Conservation (phyloP, 2,888 invertebrate genomes). For the Folsomia manolachei region DNA sequence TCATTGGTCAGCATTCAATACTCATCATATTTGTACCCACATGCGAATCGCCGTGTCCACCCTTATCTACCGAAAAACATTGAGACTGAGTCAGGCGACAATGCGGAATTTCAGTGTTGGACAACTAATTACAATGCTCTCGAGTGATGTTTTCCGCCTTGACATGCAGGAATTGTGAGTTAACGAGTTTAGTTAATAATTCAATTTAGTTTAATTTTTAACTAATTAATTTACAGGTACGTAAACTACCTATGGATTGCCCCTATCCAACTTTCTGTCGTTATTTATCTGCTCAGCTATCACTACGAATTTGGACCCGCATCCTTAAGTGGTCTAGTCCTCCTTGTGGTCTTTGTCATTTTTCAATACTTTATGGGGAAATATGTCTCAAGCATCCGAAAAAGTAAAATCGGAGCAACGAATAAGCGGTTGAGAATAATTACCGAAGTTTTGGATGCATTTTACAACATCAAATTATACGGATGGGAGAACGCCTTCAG, state of each 20-base stretch:
- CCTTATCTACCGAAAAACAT: conserved; percentile 28
- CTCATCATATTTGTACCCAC: conserved; percentile 29
- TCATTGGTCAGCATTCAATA: conserved; percentile 26
- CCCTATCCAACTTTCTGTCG: conserved; percentile 25
- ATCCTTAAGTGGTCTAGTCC: conserved; percentile 24
- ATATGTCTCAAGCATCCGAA: conserved; percentile 13
- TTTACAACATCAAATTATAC: conserved; percentile 34
- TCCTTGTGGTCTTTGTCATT: conserved; percentile 18
- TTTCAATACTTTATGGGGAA: conserved; percentile 23
- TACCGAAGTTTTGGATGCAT: conserved; percentile 26
- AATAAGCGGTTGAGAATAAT: conserved; percentile 25
- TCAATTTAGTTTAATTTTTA: too few species aligned
- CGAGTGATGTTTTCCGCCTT: conserved; percentile 29
- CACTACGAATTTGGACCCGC: conserved; percentile 22
- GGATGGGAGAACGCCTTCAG: conserved; percentile 32
- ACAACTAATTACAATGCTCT: conserved; percentile 30
- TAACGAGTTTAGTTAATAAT: too few species aligned
- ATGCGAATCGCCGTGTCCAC: conserved; percentile 29
- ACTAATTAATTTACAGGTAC: too few species aligned
- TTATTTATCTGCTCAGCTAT: conserved; percentile 24
- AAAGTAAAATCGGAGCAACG: conserved; percentile 21
- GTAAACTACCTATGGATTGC: conserved; percentile 30
- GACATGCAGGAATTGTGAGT: conserved; percentile 30
- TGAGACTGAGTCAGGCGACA: conserved; percentile 24
- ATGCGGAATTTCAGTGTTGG: conserved; percentile 23